phyloP scores from a whole-genome alignment of 2,113 vertebrate species.

The Triplophysa siluroides region DNA sequence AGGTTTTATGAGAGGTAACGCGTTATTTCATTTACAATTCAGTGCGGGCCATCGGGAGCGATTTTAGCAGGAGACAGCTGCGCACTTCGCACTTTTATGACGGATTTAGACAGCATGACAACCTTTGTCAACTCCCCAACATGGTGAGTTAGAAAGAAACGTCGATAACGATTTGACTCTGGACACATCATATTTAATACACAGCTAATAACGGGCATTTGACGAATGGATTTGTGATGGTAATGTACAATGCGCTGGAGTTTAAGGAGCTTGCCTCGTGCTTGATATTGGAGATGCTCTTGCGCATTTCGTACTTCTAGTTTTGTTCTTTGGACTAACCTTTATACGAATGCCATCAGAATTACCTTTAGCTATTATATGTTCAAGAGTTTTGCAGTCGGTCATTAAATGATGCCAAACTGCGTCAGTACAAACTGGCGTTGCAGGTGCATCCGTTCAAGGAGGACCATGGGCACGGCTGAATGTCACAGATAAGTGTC shows the following conservation, averaged over 20 bases:
- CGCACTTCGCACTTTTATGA: constrained; percentile 60
- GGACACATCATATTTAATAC: not conserved
- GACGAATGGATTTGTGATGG: not conserved
- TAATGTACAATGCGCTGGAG: not conserved
- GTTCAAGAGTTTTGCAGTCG: constrained; percentile 10
- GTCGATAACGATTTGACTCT: not conserved
- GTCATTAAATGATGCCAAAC: constrained; percentile 62
- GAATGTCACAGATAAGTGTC: constrained; percentile 64
- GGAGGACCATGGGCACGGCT: constrained; percentile 68
- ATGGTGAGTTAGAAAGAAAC: constrained; percentile 4
- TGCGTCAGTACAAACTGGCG: constrained; percentile 72
- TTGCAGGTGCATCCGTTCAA: constrained; percentile 71
- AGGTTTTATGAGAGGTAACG: not conserved
- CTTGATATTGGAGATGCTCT: not conserved
- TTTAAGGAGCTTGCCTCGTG: not conserved
- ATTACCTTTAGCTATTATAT: not conserved
- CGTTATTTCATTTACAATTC: not conserved
- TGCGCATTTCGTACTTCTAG: not conserved
- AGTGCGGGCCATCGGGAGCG: not conserved
- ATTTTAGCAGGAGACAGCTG: constrained; percentile 50
- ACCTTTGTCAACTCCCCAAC: constrained; percentile 13
- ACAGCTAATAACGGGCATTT: not conserved
- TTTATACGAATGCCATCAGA: not conserved
- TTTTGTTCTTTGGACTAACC: not conserved
- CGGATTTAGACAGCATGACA: constrained; percentile 47